Conservation (phyloP, 2,113 vertebrate genomes). For the Paramisgurnus dabryanus region DNA sequence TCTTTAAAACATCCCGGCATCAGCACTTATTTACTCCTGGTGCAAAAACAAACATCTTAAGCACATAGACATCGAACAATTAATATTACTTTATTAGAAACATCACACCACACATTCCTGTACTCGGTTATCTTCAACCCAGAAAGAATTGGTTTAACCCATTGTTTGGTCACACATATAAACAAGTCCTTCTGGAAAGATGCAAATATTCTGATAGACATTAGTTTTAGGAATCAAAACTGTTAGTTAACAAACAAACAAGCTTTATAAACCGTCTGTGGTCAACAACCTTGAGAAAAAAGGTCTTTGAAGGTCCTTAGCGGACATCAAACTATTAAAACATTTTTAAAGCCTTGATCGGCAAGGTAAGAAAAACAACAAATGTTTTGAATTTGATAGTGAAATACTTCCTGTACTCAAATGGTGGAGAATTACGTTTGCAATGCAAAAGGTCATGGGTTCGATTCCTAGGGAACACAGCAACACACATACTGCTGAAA, state of each 20-base stretch:
- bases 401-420: not conserved
- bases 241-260: not conserved
- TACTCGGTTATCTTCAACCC: too few relatives aligned
- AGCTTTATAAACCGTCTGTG: conserved; percentile 26
- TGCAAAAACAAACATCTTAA: not conserved
- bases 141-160: too few relatives aligned
- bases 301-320: conserved; percentile 53
- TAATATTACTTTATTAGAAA: not conserved
- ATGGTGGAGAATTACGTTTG: too few relatives aligned
- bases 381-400: conserved; percentile 11
- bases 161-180: too few relatives aligned
- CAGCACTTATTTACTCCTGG: too few relatives aligned
- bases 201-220: too few relatives aligned
- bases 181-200: too few relatives aligned
- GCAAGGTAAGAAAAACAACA: conserved; percentile 30
- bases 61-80: not conserved
- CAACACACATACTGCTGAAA: too few relatives aligned
- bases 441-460: too few relatives aligned
- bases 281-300: conserved; percentile 62
- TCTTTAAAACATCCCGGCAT: not conserved
- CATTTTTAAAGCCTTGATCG: conserved; percentile 53
- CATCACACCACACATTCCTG: too few relatives aligned
- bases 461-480: too few relatives aligned
- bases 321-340: conserved; percentile 20
- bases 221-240: not conserved